These are phyloP conservation scores for Cardiocondyla obscurior DNA, from an alignment of 1,140 invertebrate genomes.

Conservation along the genomic window DNA sequence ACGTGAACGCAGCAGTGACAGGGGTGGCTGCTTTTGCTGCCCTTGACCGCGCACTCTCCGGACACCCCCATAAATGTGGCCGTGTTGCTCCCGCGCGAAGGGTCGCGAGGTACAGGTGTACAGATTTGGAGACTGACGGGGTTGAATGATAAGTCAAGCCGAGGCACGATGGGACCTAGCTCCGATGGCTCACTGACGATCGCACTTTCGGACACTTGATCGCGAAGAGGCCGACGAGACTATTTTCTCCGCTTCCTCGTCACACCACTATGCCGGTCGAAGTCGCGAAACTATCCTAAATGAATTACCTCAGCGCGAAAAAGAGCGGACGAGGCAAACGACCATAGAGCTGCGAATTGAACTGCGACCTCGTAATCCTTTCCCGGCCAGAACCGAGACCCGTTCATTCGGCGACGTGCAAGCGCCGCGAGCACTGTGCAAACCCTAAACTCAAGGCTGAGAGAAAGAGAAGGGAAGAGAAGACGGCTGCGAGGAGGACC, in stretches of 20 bases:
- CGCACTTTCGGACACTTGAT: slow-evolving; percentile 50
- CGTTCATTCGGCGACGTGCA: not conserved
- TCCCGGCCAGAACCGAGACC: not conserved
- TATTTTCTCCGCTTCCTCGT: slow-evolving; percentile 6
- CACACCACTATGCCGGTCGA: slow-evolving; percentile 19
- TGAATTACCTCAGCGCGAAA: not conserved
- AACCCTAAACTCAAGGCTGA: not conserved
- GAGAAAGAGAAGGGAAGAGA: not conserved
- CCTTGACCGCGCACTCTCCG: slow-evolving; percentile 81
- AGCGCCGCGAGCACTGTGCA: not conserved
- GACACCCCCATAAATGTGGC: slow-evolving; percentile 82
- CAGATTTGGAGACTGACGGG: not conserved
- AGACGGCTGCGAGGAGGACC: slow-evolving; percentile 25
- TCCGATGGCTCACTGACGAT: slow-evolving; percentile 30
- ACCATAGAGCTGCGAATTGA: not conserved
- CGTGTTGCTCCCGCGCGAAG: slow-evolving; percentile 61
- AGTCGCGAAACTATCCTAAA: not conserved
- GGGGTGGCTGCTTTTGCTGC: slow-evolving; percentile 79
- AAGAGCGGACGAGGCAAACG: not conserved
- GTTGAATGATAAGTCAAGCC: not conserved
- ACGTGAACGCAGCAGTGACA: slow-evolving; percentile 80
- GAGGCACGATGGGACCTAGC: not conserved
- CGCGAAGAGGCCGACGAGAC: not conserved
- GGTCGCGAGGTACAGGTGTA: not conserved
- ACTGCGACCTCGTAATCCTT: not conserved